Base-by-base conservation (phyloP, 2,797 vertebrate genomes). In the Trachops cirrhosus region DNA sequence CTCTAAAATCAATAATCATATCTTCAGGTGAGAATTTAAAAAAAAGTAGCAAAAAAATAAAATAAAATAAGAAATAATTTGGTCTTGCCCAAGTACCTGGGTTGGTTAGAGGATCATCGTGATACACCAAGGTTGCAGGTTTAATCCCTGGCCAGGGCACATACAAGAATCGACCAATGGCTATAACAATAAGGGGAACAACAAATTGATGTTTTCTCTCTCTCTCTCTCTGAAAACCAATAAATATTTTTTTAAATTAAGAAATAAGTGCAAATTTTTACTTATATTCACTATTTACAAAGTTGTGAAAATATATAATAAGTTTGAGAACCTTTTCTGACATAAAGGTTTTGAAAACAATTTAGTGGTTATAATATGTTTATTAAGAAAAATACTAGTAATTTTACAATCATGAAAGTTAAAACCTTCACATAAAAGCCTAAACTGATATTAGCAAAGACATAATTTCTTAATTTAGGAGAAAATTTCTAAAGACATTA, bases 401-500 rank as follows among this genome's bases (percentile, higher is more conserved):
- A 37, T 39, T 67, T 91, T 91, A 93, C 46, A 67, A 46, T 62
- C 21, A 34, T 32, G 22, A 62, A 79, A 92, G 21, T 86, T 94
- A 26, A 94, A 70, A 6, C 2, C 4, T 83, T 79, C 22, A 86
- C 6, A 67, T 91, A 46, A 80, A 86, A 80, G 6, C 18, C 22
- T 77, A 86, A 59, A 77, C 29, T 91, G 54, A 82, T 15, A 77
- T 32, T 71, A 82, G 14, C 29, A 71, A 18, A 92, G 16, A 84
- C n/a, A 54, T 41, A 80, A 57, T 93, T 50, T 48, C 41, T 84
- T 48, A 54, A 90, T 16, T 62, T 70, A 86, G 32, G 29, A 57
- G 67, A 71, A 95, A 94, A 78, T 41, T 41, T 94, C 14, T 71
- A 86, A 86, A 82, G 7, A 54, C 11, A 78, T 86, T 89, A 89